phyloP scores from a whole-genome alignment of 2,113 vertebrate genomes.

The Dicentrarchus labrax region DNA sequence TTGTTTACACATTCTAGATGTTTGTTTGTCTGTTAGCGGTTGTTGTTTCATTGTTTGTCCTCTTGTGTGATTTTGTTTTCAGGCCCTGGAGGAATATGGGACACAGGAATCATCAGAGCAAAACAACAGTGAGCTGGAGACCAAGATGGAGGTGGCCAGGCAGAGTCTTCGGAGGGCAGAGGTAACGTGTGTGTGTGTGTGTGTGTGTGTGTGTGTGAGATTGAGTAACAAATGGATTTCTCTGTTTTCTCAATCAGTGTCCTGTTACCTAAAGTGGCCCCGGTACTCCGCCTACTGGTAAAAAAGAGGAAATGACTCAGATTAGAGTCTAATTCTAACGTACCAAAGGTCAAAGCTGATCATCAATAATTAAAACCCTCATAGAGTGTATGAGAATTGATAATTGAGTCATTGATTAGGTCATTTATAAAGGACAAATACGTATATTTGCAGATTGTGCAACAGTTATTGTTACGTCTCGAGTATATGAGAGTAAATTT shows the following conservation, averaged over 20 bases:
- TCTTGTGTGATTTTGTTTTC: constrained; percentile 12
- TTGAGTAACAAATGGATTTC: neutral
- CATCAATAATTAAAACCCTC: neutral
- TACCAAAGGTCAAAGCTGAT: neutral
- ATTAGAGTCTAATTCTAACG: neutral
- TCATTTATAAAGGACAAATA: no score
- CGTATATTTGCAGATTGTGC: no score
- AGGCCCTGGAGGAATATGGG: constrained; percentile 91
- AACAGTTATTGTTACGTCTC: no score
- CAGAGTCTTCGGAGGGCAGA: constrained; percentile 94
- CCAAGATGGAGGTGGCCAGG: constrained; percentile 92
- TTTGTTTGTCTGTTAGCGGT: neutral
- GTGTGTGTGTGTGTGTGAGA: neutral
- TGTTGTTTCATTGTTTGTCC: neutral
- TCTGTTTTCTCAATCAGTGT: constrained; percentile 17
- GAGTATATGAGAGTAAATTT: no score
- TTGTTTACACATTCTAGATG: neutral
- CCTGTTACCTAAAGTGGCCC: neutral
- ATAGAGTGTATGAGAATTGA: no score
- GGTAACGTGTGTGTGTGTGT: constrained; percentile 77
- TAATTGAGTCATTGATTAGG: no score
- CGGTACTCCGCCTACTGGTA: constrained; percentile 65
- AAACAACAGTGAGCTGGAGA: constrained; percentile 89
- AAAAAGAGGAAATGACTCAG: neutral
- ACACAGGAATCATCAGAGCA: constrained; percentile 88